A percentile compares a stretch with the other conserved stretches of the same genome.
Conservation (phyloP, 2,113 vertebrate species). For the Tympanuchus pallidicinctus region DNA sequence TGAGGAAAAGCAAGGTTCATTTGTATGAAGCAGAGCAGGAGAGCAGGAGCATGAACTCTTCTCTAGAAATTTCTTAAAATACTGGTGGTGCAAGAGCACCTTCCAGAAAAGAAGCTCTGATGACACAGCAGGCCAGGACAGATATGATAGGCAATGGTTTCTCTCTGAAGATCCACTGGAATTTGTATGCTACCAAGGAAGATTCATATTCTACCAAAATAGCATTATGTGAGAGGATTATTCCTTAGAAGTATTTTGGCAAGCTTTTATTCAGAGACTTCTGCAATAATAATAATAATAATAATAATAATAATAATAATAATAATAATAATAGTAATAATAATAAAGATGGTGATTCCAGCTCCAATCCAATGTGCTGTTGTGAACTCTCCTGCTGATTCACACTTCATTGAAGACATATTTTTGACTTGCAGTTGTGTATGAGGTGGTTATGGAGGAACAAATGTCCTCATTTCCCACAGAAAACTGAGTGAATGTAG, state of each 20-base stretch:
- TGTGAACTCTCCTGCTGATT: not conserved
- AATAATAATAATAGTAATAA: too few species aligned
- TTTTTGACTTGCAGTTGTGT: not conserved
- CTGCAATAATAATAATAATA: not conserved
- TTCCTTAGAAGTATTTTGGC: not conserved
- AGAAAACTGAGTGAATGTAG: not conserved
- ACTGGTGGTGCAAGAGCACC: not conserved
- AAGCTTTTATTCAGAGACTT: not conserved
- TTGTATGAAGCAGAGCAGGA: too few species aligned
- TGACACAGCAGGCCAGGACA: not conserved
- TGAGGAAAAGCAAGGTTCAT: too few species aligned
- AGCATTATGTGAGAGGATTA: not conserved
- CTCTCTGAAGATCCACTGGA: not conserved
- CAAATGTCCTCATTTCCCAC: not conserved
- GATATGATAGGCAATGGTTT: not conserved
- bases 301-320: too few species aligned
- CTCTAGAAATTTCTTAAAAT: not conserved
- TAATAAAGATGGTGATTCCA: not conserved
- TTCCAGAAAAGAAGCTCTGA: not conserved
- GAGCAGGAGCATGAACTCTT: not conserved
- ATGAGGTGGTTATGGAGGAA: not conserved
- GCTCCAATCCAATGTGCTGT: not conserved
- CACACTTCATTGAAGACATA: not conserved
- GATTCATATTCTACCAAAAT: not conserved
- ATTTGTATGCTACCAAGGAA: not conserved